These are phyloP conservation scores for Nomada lathburiana DNA, from an alignment of 2,888 invertebrate genomes.

Conservation along the genomic window DNA sequence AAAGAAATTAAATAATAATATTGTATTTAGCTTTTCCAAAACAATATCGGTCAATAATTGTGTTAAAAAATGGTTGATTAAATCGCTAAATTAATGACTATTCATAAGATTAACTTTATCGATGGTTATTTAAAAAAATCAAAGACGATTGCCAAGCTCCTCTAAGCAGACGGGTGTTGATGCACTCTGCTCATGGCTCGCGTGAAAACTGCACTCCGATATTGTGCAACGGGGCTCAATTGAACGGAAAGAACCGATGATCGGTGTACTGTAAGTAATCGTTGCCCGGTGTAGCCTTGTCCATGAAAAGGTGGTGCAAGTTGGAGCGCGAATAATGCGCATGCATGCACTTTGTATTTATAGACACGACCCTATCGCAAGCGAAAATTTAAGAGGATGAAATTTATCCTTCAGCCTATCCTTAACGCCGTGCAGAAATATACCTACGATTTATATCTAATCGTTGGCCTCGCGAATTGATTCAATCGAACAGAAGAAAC, in stretches of 20 bases:
- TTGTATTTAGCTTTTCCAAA: too few relatives aligned
- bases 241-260: conserved; percentile 55
- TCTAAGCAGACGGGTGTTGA: conserved; percentile 27
- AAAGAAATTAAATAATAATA: too few relatives aligned
- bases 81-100: background rate
- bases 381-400: conserved; percentile 49
- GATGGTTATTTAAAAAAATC: background rate
- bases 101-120: background rate
- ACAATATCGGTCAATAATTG: background rate
- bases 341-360: conserved; percentile 62
- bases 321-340: conserved; percentile 60
- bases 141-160: background rate
- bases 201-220: conserved; percentile 24
- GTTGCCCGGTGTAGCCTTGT: conserved; percentile 52
- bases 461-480: background rate
- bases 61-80: background rate
- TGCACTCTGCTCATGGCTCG: conserved; percentile 14
- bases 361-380: conserved; percentile 39
- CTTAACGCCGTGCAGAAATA: background rate
- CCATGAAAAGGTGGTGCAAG: conserved; percentile 62
- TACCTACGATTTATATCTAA: too few relatives aligned
- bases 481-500: background rate
- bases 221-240: conserved; percentile 45
- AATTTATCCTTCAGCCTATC: background rate
- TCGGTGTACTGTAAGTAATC: conserved; percentile 54